A percentile compares a stretch with the other conserved stretches of the same genome.
These are phyloP conservation scores for Zalophus californianus DNA, from an alignment of 2,797 vertebrate species.

Conservation along the genomic window DNA sequence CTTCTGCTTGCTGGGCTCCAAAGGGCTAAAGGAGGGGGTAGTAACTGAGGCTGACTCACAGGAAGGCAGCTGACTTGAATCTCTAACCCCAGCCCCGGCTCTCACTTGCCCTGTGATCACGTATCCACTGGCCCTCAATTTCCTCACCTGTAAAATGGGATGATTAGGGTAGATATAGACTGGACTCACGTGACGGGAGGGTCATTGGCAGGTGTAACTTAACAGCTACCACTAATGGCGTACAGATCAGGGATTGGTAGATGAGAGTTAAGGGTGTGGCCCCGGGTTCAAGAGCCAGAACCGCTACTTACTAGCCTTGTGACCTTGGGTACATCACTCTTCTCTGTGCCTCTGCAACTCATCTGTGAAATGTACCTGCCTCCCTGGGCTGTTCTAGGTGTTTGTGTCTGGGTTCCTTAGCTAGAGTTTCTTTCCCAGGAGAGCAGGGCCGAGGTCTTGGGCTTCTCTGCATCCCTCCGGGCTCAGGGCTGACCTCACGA, in stretches of 20 bases:
- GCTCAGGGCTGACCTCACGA: background rate
- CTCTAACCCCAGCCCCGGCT: background rate
- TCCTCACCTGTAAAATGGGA: constrained; percentile 10
- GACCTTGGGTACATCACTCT: background rate
- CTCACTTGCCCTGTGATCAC: background rate
- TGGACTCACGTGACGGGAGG: accelerated
- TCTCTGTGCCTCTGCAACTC: background rate
- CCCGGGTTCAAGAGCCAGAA: background rate
- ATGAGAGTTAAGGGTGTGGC: background rate
- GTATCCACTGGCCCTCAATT: background rate
- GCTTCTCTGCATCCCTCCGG: background rate
- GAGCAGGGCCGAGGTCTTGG: background rate
- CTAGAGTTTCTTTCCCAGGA: background rate
- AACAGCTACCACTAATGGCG: background rate
- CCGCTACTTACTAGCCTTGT: background rate
- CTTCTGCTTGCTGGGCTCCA: background rate
- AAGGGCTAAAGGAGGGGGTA: background rate
- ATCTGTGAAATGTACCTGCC: too few relatives aligned
- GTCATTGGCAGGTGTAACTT: background rate
- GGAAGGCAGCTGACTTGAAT: background rate
- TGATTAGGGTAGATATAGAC: background rate
- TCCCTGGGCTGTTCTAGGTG: background rate
- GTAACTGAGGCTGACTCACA: background rate
- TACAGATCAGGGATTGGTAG: background rate
- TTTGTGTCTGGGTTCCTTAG: too few relatives aligned